phyloP scores from a whole-genome alignment of 2,888 invertebrate genomes.

The Heliconius hortense region DNA sequence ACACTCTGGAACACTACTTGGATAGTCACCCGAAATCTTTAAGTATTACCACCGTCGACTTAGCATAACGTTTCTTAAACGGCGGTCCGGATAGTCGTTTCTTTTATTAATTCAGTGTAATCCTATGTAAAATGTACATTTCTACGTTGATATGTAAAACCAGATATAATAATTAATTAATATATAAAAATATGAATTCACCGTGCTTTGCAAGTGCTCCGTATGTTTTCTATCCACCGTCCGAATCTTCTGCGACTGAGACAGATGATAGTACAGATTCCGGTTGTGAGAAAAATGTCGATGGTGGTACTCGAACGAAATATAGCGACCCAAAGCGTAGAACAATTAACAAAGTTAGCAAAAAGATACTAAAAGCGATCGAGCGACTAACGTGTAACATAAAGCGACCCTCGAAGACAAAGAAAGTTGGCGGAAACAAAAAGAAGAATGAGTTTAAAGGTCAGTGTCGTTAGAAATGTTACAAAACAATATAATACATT shows the following conservation, averaged over 20 bases:
- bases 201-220: slow-evolving; percentile 70
- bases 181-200: slow-evolving; percentile 60
- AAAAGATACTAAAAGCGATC: slow-evolving; percentile 73
- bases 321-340: slow-evolving; percentile 75
- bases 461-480: slow-evolving; percentile 24
- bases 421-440: slow-evolving; percentile 48
- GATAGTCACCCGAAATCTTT: slow-evolving; percentile 52
- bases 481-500: neutral
- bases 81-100: slow-evolving; percentile 57
- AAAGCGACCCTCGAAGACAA: slow-evolving; percentile 61
- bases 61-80: slow-evolving; percentile 60
- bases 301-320: slow-evolving; percentile 69
- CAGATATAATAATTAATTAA: neutral
- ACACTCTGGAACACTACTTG: slow-evolving; percentile 55
- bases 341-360: slow-evolving; percentile 78
- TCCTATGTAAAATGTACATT: neutral
- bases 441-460: slow-evolving; percentile 39
- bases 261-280: slow-evolving; percentile 72
- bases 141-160: neutral
- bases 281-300: slow-evolving; percentile 67
- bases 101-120: slow-evolving; percentile 19
- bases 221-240: slow-evolving; percentile 73
- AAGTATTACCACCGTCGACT: slow-evolving; percentile 64
- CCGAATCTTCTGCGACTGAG: slow-evolving; percentile 75
- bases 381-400: slow-evolving; percentile 74